Evolutionary conservation across 2,888 invertebrate genomes (phyloP).

Genomic region (Catocala sponsa): DNA sequence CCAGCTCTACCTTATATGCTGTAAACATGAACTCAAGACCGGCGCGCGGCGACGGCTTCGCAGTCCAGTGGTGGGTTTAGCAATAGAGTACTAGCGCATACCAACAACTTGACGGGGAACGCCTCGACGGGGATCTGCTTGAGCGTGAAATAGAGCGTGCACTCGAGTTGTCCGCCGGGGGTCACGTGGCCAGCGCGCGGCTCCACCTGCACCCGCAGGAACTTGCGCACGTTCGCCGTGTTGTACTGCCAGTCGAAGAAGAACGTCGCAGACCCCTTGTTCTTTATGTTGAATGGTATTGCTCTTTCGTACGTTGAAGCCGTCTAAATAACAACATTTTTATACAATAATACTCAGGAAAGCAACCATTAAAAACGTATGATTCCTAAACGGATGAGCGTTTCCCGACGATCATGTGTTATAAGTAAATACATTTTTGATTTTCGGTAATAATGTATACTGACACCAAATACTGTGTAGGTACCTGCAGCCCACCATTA

Average conservation of each 20-base stretch:
- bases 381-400: no score
- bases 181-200: conserved; percentile 74
- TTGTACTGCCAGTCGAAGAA: conserved; percentile 79
- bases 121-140: conserved; percentile 76
- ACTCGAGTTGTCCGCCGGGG: conserved; percentile 70
- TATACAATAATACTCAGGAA: no score
- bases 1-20: no score
- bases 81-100: conserved; percentile 48
- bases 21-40: no score
- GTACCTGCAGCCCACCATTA: no score
- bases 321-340: conserved; percentile 61
- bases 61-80: no score
- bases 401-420: no score
- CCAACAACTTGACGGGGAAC: conserved; percentile 73
- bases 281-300: conserved; percentile 75
- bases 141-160: conserved; percentile 71
- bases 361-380: no score
- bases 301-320: conserved; percentile 80
- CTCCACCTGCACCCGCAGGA: conserved; percentile 71
- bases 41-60: no score
- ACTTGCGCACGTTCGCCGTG: conserved; percentile 70
- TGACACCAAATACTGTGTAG: no score
- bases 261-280: conserved; percentile 81
- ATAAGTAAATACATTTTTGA: no score
- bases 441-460: no score